phyloP scores from a whole-genome alignment of 2,113 vertebrate species.

The Elachura formosa region DNA sequence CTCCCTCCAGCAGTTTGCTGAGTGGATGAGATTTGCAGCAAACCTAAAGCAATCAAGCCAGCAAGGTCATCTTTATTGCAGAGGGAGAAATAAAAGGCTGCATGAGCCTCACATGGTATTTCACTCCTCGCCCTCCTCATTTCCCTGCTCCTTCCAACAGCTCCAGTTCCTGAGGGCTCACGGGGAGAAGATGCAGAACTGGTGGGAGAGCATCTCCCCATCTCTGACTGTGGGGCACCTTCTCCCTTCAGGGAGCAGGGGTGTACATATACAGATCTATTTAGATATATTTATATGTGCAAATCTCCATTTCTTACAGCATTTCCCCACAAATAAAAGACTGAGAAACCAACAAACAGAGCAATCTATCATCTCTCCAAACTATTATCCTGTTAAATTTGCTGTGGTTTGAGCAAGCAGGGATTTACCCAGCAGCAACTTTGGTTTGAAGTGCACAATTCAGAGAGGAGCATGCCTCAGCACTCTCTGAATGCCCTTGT shows the following conservation, averaged over 20 bases:
- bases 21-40: not conserved
- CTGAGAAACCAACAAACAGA: not conserved
- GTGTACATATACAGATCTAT: not conserved
- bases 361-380: not conserved
- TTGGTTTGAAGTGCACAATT: not conserved
- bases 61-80: not conserved
- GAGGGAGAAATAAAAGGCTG: not conserved
- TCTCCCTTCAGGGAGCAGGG: not conserved
- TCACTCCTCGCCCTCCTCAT: not conserved
- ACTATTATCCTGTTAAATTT: not conserved
- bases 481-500: not conserved
- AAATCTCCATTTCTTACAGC: not conserved
- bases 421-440: not conserved
- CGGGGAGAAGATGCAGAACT: not conserved
- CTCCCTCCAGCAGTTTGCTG: not conserved
- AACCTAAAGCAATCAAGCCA: not conserved
- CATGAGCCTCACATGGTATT: not conserved
- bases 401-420: not conserved
- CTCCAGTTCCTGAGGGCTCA: not conserved
- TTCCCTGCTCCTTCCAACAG: not conserved
- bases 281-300: too few relatives aligned
- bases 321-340: not conserved
- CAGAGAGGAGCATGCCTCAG: rapidly evolving
- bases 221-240: not conserved
- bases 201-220: not conserved